These are phyloP conservation scores for Yponomeuta plumbellus DNA, from an alignment of 2,888 invertebrate species.

Conservation along the genomic window DNA sequence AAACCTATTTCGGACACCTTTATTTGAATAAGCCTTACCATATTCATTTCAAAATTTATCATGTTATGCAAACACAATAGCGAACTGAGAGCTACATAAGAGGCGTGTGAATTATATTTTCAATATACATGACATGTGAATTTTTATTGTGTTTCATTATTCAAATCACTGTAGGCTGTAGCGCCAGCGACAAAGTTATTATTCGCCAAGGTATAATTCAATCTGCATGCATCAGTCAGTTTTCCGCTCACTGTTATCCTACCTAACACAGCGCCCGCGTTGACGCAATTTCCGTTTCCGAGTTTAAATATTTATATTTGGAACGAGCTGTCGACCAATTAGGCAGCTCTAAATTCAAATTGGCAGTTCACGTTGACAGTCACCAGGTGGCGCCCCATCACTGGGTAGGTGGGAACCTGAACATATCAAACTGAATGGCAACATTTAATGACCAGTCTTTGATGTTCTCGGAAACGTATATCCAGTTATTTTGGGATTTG, in stretches of 20 bases:
- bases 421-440: slow-evolving; percentile 43
- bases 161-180: too few species aligned
- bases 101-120: too few species aligned
- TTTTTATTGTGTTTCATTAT: too few species aligned
- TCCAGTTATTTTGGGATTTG: neutral
- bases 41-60: too few species aligned
- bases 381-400: slow-evolving; percentile 53
- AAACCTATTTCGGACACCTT: too few species aligned
- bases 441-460: slow-evolving; percentile 64
- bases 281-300: slow-evolving; percentile 40
- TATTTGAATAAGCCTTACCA: too few species aligned
- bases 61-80: too few species aligned
- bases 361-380: slow-evolving; percentile 64
- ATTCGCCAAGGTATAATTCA: slow-evolving; percentile 22
- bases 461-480: slow-evolving; percentile 45
- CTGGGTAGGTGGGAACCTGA: slow-evolving; percentile 42
- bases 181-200: neutral
- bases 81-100: too few species aligned
- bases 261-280: slow-evolving; percentile 17
- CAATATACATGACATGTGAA: too few species aligned
- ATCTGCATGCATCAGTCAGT: slow-evolving; percentile 20
- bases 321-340: slow-evolving; percentile 61
- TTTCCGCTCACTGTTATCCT: neutral
- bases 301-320: slow-evolving; percentile 55
- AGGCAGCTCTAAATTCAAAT: slow-evolving; percentile 52